Conservation (phyloP, 2,888 invertebrate genomes). For the Terebella lapidaria region DNA sequence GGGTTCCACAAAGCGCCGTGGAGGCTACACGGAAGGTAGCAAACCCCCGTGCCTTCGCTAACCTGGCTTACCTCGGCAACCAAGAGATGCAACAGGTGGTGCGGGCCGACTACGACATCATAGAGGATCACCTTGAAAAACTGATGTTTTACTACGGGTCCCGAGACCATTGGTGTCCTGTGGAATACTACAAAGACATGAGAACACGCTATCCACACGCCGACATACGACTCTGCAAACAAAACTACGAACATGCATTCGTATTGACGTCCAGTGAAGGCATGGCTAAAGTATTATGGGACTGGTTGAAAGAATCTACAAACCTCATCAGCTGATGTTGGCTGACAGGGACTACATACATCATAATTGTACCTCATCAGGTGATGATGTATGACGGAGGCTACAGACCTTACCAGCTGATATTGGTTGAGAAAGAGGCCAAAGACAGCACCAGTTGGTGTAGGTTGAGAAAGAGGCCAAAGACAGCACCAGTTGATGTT, state of each 20-base stretch:
- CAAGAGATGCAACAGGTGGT: constrained; percentile 70
- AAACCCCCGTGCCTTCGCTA: constrained; percentile 34
- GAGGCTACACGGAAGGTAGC: constrained; percentile 44
- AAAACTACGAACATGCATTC: constrained; percentile 62
- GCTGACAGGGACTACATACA: no score
- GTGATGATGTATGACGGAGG: no score
- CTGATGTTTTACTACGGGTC: constrained; percentile 76
- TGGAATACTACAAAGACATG: constrained; percentile 65
- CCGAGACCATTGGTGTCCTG: constrained; percentile 79
- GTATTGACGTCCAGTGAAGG: constrained; percentile 53
- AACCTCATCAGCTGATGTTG: no score
- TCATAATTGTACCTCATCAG: no score
- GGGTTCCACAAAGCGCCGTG: constrained; percentile 38
- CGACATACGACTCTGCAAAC: constrained; percentile 61
- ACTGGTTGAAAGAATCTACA: no score
- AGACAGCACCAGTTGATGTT: no score
- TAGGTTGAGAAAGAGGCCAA: no score
- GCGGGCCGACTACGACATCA: constrained; percentile 63
- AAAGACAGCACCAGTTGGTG: no score
- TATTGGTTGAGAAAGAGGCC: no score
- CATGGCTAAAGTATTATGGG: constrained; percentile 46
- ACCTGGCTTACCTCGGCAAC: constrained; percentile 39
- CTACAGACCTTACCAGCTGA: no score
- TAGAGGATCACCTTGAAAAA: constrained; percentile 61
- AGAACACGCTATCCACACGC: constrained; percentile 61